Conservation (phyloP, 2,113 vertebrate genomes). For the Numenius arquata region DNA sequence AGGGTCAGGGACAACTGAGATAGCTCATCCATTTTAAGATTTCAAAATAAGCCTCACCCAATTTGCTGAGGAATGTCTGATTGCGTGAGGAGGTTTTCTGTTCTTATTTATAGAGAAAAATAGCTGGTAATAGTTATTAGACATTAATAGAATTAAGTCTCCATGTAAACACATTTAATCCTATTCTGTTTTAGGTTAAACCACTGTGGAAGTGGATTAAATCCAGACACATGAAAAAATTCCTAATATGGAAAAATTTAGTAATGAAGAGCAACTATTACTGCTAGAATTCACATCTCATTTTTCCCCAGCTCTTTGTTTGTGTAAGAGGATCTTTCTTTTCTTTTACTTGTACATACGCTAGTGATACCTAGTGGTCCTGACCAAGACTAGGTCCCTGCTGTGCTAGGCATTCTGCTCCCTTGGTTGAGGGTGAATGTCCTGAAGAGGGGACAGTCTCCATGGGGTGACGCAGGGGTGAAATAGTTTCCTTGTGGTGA, state of each 20-base stretch:
- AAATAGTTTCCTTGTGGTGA: neutral
- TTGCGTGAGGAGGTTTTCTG: neutral
- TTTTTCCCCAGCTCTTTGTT: neutral
- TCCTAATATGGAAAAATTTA: slow-evolving; percentile 15
- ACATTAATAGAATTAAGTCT: slow-evolving; percentile 3
- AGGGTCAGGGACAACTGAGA: neutral
- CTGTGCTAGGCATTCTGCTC: neutral
- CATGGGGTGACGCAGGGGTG: neutral
- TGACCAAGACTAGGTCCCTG: neutral
- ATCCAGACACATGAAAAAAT: neutral
- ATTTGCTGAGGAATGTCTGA: neutral
- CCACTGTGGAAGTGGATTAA: neutral
- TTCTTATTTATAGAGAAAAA: slow-evolving; percentile 15
- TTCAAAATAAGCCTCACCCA: slow-evolving; percentile 2
- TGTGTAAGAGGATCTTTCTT: neutral
- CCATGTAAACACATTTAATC: slow-evolving; percentile 10
- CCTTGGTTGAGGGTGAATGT: neutral
- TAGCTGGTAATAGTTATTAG: neutral
- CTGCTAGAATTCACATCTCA: neutral
- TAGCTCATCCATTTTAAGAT: neutral
- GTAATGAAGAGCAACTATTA: neutral
- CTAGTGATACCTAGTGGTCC: neutral
- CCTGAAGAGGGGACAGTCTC: neutral
- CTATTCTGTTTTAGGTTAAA: neutral
- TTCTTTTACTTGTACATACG: neutral